Percentiles rank a stretch among this genome's conserved stretches.
phyloP scores from a whole-genome alignment of 2,113 vertebrate genomes.

The Rhodinocichla rosea region DNA sequence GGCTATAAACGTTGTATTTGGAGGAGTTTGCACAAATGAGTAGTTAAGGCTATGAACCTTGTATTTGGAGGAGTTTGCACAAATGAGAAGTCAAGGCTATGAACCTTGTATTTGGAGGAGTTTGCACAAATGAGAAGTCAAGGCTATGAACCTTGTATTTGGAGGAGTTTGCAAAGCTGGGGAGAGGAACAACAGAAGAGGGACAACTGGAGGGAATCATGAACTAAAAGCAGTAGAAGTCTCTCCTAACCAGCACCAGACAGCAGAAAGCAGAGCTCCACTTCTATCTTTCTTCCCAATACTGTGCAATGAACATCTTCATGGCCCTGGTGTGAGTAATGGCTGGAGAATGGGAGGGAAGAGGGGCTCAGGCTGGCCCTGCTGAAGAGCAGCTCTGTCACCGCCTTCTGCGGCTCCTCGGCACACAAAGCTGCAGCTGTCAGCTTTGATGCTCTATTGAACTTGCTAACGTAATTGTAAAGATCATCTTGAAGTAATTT shows the following conservation, averaged over 20 bases:
- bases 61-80: not conserved
- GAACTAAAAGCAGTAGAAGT: not conserved
- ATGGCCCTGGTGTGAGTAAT: not conserved
- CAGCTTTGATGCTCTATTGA: slow-evolving; percentile 49
- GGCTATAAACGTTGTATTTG: not conserved
- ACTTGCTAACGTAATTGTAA: slow-evolving; percentile 49
- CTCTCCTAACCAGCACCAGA: not conserved
- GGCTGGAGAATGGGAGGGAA: not conserved
- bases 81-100: not conserved
- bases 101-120: not conserved
- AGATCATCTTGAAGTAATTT: slow-evolving; percentile 65
- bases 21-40: not conserved
- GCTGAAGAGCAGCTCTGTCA: not conserved
- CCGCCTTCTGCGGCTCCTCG: not conserved
- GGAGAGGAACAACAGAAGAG: not conserved
- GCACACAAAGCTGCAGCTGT: slow-evolving; percentile 20
- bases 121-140: not conserved
- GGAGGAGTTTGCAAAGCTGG: not conserved
- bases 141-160: not conserved
- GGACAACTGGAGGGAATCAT: not conserved
- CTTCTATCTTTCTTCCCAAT: not conserved
- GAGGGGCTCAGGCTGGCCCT: not conserved
- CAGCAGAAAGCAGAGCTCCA: not conserved
- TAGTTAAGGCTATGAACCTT: not conserved
- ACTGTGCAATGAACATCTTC: not conserved